A percentile compares a stretch with the other conserved stretches of the same genome.
phyloP scores from a whole-genome alignment of 2,888 invertebrate species.

The Thecophora atra region DNA sequence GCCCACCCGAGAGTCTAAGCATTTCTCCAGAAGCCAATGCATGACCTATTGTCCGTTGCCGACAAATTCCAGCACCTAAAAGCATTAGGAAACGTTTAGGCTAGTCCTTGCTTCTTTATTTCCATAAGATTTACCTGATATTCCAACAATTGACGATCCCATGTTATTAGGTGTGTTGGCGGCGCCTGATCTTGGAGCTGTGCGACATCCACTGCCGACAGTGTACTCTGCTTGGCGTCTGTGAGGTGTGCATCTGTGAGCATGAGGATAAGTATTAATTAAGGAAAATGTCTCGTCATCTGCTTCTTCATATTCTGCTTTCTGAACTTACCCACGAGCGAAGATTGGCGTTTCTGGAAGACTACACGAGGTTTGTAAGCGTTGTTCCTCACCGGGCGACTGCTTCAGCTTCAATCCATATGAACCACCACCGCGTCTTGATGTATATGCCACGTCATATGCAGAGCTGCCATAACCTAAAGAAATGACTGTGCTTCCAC shows the following conservation, averaged over 20 bases:
- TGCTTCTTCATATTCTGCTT: neutral
- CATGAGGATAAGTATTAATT: neutral
- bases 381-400: slow-evolving; percentile 71
- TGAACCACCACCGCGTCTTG: slow-evolving; percentile 62
- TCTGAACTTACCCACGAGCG: slow-evolving; percentile 71
- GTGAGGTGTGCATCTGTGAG: slow-evolving; percentile 74
- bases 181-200: slow-evolving; percentile 71
- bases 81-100: neutral
- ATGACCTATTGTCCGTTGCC: slow-evolving; percentile 68
- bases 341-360: slow-evolving; percentile 90
- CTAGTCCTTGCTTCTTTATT: neutral
- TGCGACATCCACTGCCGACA: slow-evolving; percentile 65
- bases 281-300: neutral
- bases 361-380: slow-evolving; percentile 84
- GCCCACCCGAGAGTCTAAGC: slow-evolving; percentile 80
- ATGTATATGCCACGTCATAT: slow-evolving; percentile 67
- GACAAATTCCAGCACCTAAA: slow-evolving; percentile 64
- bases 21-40: slow-evolving; percentile 80
- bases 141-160: slow-evolving; percentile 64
- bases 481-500: slow-evolving; percentile 65
- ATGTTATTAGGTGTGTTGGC: slow-evolving; percentile 62
- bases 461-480: slow-evolving; percentile 54
- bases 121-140: slow-evolving; percentile 50
- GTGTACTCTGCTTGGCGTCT: slow-evolving; percentile 68
- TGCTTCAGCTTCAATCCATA: slow-evolving; percentile 67